Evolutionary conservation across 2,888 invertebrate species (phyloP), one percentile per base, ranked within the genome.

Genomic region (Chironomus riparius): DNA sequence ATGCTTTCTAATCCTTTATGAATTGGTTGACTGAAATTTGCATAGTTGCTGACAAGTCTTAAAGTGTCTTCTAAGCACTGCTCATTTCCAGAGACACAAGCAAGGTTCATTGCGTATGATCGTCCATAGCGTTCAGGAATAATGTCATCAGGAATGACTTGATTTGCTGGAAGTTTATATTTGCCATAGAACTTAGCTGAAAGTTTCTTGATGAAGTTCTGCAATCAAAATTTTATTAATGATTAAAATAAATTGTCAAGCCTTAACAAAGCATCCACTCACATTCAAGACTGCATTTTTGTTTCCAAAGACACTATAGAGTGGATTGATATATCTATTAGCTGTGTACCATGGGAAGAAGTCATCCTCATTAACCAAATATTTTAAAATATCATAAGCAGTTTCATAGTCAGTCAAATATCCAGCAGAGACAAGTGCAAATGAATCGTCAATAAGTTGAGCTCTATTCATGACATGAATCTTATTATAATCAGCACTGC

Each of bases 391-490:
- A 62, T 84, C 82, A 28, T 88, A 81, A 0, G 86, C 84, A 5
- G 82, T 78, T 2, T 80, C 78, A 78, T 85, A 85, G n/a, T 82
- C 85, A 7, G 22, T 21, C 77, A 90, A 81, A 69, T 85, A 81
- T 22, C 86, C 87, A 76, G 87, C 86, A 78, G 87, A 83, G 22
- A 89, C 89, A 61, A 90, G 80, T 78, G 86, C 87, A 78, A 88
- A 86, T 3, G 88, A 83, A 80, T 94, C 94, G 78, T 92, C 91
- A 0, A 93, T 82, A 13, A 89, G 79, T 77, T 93, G 91, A 0
- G 91, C 92, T 75, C 93, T 85, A 82, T 91, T 92, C 2, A 89
- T 18, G 12, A 75, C 50, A 68, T 78, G 77, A 72, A 78, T 78
- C 18, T 65, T 61, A 10, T 77, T 47, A 22, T 22, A 77, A 13